These are phyloP conservation scores for Biston betularia DNA, from an alignment of 2,888 invertebrate species.

Conservation along the genomic window DNA sequence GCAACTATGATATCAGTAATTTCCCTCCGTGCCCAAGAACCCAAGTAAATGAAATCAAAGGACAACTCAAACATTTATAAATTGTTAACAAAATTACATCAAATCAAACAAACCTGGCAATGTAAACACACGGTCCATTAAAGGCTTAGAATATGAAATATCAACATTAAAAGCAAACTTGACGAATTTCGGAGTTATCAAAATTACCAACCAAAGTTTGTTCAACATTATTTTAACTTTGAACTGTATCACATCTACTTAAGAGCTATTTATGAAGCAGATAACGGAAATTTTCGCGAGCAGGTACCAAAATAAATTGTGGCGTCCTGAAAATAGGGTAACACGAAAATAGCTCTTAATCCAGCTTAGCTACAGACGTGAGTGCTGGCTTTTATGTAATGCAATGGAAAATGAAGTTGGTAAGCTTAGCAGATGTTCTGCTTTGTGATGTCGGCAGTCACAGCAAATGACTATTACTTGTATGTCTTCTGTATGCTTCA, in stretches of 20 bases:
- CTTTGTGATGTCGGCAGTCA: conserved; percentile 68
- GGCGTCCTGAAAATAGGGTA: neutral
- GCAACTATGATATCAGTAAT: neutral
- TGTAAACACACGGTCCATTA: conserved; percentile 59
- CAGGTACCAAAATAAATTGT: neutral
- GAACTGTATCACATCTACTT: neutral
- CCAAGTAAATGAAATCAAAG: conserved; percentile 43
- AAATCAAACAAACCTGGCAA: conserved; percentile 50
- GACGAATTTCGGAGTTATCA: conserved; percentile 51
- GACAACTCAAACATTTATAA: conserved; percentile 46
- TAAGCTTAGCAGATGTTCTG: conserved; percentile 56
- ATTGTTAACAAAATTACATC: conserved; percentile 49
- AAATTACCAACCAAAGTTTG: conserved; percentile 12
- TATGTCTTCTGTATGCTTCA: conserved; percentile 51
- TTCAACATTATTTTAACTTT: neutral
- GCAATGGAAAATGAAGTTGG: conserved; percentile 31
- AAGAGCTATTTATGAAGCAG: neutral
- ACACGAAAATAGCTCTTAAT: neutral
- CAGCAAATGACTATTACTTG: conserved; percentile 70
- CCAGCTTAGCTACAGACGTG: conserved; percentile 24
- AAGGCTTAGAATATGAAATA: conserved; percentile 61
- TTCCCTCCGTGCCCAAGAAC: conserved; percentile 1
- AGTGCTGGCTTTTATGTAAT: conserved; percentile 36
- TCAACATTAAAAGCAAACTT: conserved; percentile 63
- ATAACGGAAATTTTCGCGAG: neutral